phyloP scores from a whole-genome alignment of 2,888 invertebrate genomes.

The Scelioninae gen. 1 region DNA sequence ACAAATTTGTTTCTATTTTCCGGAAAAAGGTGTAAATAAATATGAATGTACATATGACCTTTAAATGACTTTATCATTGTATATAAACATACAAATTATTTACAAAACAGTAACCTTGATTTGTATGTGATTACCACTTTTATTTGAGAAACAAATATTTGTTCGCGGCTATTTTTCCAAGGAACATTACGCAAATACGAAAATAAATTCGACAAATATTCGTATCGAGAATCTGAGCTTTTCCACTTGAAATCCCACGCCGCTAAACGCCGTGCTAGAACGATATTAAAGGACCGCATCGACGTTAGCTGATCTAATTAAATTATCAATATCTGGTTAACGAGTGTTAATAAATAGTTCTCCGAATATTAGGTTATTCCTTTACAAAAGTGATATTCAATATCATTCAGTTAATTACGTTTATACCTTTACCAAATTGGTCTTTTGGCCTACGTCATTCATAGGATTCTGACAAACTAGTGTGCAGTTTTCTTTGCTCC shows the following conservation, averaged over 20 bases:
- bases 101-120: neutral
- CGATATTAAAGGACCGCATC: constrained; percentile 12
- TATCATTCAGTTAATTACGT: neutral
- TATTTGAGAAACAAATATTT: constrained; percentile 25
- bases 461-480: neutral
- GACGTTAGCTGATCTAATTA: neutral
- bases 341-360: constrained; percentile 3
- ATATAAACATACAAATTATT: no score
- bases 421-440: constrained; percentile 1
- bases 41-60: no score
- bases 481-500: constrained; percentile 30
- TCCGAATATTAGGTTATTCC: constrained; percentile 1
- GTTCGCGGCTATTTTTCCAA: constrained; percentile 14
- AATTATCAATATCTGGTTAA: constrained; percentile 11
- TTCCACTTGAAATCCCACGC: constrained; percentile 1
- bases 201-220: constrained; percentile 26
- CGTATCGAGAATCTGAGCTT: neutral
- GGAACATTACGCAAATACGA: constrained; percentile 21
- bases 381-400: constrained; percentile 21
- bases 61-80: no score
- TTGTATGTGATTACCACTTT: neutral
- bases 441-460: neutral
- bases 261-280: neutral
- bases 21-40: no score
- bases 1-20: no score